Conservation (phyloP, 2,113 vertebrate genomes). For the Mohoua ochrocephala region DNA sequence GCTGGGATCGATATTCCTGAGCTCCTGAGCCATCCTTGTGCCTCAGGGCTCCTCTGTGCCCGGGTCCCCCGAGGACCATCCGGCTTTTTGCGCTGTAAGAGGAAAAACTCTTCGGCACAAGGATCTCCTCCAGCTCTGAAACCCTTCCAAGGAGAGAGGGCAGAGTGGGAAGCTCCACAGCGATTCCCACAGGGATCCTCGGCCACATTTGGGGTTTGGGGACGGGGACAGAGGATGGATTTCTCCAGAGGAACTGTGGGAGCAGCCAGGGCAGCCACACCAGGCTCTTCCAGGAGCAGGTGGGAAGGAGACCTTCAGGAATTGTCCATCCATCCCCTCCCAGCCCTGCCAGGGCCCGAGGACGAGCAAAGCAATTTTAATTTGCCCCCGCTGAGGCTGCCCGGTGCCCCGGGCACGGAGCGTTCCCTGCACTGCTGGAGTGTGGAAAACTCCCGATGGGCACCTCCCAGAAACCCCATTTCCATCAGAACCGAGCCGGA, state of each 20-base stretch:
- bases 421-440: background rate
- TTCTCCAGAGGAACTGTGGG: background rate
- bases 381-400: background rate
- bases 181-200: background rate
- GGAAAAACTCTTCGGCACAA: background rate
- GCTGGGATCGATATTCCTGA: background rate
- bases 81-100: background rate
- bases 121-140: background rate
- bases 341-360: background rate
- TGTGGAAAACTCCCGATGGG: background rate
- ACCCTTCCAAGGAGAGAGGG: background rate
- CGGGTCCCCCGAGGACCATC: background rate
- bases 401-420: background rate
- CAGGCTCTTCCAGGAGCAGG: background rate
- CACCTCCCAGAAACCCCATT: background rate
- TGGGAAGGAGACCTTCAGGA: background rate
- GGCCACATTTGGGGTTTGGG: rapidly evolving
- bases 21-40: background rate
- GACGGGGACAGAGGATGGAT: rapidly evolving
- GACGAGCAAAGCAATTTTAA: background rate
- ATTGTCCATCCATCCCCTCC: rapidly evolving
- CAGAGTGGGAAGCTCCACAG: background rate
- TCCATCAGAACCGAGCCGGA: background rate
- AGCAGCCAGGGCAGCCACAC: background rate
- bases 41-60: background rate